phyloP scores from a whole-genome alignment of 2,888 invertebrate genomes.

The Himalopsyche japonica region DNA sequence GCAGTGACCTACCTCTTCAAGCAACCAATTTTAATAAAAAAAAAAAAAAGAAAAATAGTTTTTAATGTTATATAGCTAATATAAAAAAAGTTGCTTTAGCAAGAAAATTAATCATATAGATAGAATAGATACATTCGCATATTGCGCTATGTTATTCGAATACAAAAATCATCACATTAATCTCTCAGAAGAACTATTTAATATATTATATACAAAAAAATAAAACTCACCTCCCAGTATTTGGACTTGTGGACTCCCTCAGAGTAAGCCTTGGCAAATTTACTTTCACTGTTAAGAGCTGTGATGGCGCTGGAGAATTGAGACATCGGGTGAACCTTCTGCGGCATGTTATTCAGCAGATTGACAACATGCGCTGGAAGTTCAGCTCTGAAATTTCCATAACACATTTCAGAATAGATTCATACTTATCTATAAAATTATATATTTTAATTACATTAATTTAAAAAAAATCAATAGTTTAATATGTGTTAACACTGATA shows the following conservation, averaged over 20 bases:
- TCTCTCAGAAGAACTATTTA: too few species aligned
- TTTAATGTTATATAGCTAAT: too few species aligned
- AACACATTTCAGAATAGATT: background rate
- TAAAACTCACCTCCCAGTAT: constrained; percentile 69
- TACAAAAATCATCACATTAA: too few species aligned
- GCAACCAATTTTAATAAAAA: background rate
- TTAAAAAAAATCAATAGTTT: too few species aligned
- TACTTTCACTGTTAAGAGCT: constrained; percentile 81
- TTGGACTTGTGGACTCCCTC: constrained; percentile 71
- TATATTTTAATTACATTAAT: too few species aligned
- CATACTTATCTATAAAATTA: background rate
- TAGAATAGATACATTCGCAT: background rate
- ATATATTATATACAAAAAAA: background rate
- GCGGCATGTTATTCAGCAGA: constrained; percentile 81
- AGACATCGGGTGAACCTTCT: constrained; percentile 82
- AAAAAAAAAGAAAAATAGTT: background rate
- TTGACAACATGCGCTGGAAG: constrained; percentile 81
- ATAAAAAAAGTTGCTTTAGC: background rate
- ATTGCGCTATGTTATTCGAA: background rate
- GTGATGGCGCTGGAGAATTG: constrained; percentile 82
- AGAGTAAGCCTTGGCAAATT: constrained; percentile 78
- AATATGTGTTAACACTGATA: too few species aligned
- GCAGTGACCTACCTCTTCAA: background rate
- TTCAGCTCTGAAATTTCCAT: constrained; percentile 52
- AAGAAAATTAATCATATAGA: background rate